phyloP scores from a whole-genome alignment of 2,797 vertebrate genomes.

The Poecilia wingei region DNA sequence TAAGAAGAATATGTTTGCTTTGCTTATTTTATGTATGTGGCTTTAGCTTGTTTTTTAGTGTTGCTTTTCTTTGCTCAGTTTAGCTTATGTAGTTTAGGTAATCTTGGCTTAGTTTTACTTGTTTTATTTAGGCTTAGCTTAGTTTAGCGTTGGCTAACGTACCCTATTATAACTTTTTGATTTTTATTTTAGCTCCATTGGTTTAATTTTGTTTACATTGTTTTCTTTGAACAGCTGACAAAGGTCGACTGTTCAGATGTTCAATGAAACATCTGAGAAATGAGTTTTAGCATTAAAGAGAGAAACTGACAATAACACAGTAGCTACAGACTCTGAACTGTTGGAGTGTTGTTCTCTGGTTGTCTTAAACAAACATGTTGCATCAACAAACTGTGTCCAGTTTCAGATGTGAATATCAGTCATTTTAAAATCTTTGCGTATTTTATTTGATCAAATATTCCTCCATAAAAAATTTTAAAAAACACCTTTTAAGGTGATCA shows the following conservation, averaged over 20 bases:
- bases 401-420: neutral
- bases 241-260: neutral
- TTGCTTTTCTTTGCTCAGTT: neutral
- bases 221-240: neutral
- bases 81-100: neutral
- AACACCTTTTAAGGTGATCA: slow-evolving; percentile 44
- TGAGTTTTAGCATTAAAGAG: neutral
- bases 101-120: neutral
- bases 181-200: neutral
- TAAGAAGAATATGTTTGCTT: neutral
- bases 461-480: neutral
- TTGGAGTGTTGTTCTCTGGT: neutral
- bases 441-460: slow-evolving; percentile 15
- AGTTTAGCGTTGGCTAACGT: neutral
- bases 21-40: neutral
- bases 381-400: neutral
- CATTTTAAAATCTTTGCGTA: slow-evolving; percentile 6
- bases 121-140: neutral
- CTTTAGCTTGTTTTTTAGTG: neutral
- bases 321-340: neutral
- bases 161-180: neutral
- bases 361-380: neutral
- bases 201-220: neutral
- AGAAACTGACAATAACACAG: slow-evolving; percentile 10
- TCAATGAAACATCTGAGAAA: neutral